phyloP scores from a whole-genome alignment of 2,888 invertebrate genomes.

The Napeogenes sylphis region DNA sequence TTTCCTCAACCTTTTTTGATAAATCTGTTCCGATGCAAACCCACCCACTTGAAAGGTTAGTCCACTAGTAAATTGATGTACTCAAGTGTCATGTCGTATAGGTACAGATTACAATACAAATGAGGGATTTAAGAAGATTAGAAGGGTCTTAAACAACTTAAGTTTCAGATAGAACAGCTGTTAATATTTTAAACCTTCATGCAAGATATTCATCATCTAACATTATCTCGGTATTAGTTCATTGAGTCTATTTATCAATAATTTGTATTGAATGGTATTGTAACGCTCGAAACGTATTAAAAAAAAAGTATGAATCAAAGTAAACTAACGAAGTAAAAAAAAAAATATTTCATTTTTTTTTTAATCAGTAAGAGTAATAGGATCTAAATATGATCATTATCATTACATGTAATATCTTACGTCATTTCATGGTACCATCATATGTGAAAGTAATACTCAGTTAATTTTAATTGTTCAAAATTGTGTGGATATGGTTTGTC shows the following conservation, averaged over 20 bases:
- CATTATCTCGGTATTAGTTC: conserved; percentile 1
- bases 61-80: conserved; percentile 40
- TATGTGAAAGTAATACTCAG: no score
- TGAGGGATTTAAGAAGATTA: conserved; percentile 14
- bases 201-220: conserved; percentile 1
- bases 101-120: conserved; percentile 25
- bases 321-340: no score
- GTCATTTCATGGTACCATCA: no score
- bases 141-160: conserved; percentile 10
- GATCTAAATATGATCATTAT: no score
- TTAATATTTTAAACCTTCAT: conserved; percentile 2
- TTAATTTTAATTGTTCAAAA: no score
- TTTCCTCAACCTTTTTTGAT: not conserved
- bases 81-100: conserved; percentile 28
- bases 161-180: not conserved
- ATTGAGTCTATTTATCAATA: not conserved
- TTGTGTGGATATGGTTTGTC: no score
- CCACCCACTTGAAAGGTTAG: conserved; percentile 38
- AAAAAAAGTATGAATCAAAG: no score
- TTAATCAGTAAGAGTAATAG: no score
- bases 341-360: no score
- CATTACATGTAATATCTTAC: no score
- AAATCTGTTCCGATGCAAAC: conserved; percentile 8
- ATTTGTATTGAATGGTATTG: no score
- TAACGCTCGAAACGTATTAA: no score